Percentiles rank a stretch among this genome's conserved stretches.
phyloP scores from a whole-genome alignment of 2,113 vertebrate genomes.

The Protobothrops mucrosquamatus region DNA sequence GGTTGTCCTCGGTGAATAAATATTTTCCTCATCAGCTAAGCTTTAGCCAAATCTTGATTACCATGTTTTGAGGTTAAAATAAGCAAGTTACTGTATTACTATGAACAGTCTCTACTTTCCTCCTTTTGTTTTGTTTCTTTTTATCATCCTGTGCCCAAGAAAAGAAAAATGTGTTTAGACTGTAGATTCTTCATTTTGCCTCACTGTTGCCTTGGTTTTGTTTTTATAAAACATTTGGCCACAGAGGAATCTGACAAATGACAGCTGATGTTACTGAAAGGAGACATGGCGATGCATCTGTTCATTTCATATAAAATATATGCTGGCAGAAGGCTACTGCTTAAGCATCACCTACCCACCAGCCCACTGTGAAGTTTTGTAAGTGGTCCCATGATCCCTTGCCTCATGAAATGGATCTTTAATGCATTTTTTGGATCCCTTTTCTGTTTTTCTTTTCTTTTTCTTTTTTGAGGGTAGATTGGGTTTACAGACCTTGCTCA shows the following conservation, averaged over 20 bases:
- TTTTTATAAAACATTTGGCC: constrained; percentile 22
- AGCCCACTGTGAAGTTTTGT: neutral
- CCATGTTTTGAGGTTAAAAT: neutral
- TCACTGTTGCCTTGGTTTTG: constrained; percentile 28
- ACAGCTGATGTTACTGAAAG: constrained; percentile 9
- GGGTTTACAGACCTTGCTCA: neutral
- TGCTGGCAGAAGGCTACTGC: neutral
- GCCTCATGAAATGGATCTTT: neutral
- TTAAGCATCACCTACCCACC: neutral
- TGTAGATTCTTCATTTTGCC: constrained; percentile 2
- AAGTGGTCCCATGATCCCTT: neutral
- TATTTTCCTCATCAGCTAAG: neutral
- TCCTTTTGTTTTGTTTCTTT: neutral
- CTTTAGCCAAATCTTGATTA: neutral
- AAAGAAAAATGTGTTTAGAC: constrained; percentile 5
- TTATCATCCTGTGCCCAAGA: neutral
- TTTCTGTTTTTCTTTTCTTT: neutral
- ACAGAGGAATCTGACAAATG: neutral
- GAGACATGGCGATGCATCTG: constrained; percentile 15
- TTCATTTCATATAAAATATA: neutral
- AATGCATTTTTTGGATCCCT: neutral
- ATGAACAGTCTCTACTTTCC: neutral
- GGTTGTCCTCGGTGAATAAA: neutral
- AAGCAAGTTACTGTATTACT: neutral
- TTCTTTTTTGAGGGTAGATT: neutral